Evolutionary conservation across 2,113 vertebrate genomes (phyloP).

Genomic region (Zosterops lateralis): DNA sequence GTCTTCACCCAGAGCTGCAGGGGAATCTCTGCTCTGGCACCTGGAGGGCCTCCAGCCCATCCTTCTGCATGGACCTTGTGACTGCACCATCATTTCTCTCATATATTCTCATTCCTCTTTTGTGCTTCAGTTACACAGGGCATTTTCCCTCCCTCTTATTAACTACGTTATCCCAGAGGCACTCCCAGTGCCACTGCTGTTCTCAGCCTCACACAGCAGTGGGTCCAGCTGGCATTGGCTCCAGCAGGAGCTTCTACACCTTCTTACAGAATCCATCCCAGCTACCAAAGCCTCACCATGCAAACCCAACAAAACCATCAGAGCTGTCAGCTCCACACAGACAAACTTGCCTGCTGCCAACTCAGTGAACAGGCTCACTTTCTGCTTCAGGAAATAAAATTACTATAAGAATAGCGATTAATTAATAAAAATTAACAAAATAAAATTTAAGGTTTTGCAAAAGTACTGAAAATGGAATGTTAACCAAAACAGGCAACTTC

Average conservation of each 20-base stretch:
- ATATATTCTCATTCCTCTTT: not conserved
- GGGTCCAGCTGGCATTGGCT: accelerated
- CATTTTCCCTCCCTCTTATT: not conserved
- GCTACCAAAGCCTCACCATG: not conserved
- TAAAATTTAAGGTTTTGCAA: not conserved
- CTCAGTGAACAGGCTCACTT: not conserved
- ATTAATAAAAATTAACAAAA: not conserved
- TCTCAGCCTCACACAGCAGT: accelerated
- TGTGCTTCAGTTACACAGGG: not conserved
- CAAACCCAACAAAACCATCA: not conserved
- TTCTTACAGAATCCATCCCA: not conserved
- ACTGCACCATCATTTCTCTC: not conserved
- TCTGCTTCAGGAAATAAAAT: not conserved
- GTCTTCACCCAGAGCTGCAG: not conserved
- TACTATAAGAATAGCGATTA: not conserved
- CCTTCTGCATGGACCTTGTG: not conserved
- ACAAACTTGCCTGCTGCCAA: not conserved
- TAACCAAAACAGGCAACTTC: not conserved
- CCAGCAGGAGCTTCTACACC: not conserved
- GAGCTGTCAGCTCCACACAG: not conserved
- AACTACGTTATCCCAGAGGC: not conserved
- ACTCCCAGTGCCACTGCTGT: accelerated
- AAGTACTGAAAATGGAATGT: not conserved
- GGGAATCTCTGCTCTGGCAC: not conserved
- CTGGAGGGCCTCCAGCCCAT: not conserved